A percentile compares a stretch with the other conserved stretches of the same genome.
phyloP scores from a whole-genome alignment of 1,140 invertebrate genomes.

The Listronotus oregonensis region DNA sequence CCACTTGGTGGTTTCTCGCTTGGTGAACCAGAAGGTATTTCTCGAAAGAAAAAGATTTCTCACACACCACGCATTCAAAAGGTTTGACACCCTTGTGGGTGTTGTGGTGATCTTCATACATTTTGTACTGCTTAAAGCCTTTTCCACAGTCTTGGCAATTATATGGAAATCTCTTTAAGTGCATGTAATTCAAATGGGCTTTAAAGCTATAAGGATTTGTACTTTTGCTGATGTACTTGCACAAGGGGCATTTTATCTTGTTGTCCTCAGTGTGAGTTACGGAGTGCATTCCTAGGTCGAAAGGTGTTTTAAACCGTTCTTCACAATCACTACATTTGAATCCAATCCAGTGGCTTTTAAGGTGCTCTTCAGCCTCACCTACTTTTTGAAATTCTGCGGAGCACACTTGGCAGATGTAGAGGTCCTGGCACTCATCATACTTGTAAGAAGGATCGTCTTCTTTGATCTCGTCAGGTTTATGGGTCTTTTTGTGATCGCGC shows the following conservation, averaged over 20 bases:
- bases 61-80: conserved; percentile 51
- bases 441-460: conserved; percentile 10
- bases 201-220: conserved; percentile 25
- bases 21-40: conserved; percentile 77
- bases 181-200: conserved; percentile 44
- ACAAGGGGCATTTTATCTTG: conserved; percentile 35
- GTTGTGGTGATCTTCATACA: conserved; percentile 36
- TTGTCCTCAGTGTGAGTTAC: conserved; percentile 35
- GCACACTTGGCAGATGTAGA: conserved; percentile 37
- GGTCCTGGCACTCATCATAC: conserved; percentile 25
- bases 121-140: conserved; percentile 37
- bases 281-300: conserved; percentile 45
- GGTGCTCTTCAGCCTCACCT: conserved; percentile 42
- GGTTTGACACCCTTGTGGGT: conserved; percentile 48
- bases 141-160: conserved; percentile 39
- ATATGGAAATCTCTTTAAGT: conserved; percentile 58
- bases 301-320: conserved; percentile 39
- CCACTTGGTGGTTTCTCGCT: conserved; percentile 56
- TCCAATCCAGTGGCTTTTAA: conserved; percentile 34
- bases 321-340: conserved; percentile 44
- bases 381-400: conserved; percentile 34
- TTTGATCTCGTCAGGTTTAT: conserved; percentile 4
- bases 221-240: conserved; percentile 27
- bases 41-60: conserved; percentile 67
- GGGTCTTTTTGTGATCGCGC: conserved; percentile 30